These are phyloP conservation scores for Parazoanthus darwini DNA, from an alignment of 92 coral and sea anemone genomes.

Conservation along the genomic window DNA sequence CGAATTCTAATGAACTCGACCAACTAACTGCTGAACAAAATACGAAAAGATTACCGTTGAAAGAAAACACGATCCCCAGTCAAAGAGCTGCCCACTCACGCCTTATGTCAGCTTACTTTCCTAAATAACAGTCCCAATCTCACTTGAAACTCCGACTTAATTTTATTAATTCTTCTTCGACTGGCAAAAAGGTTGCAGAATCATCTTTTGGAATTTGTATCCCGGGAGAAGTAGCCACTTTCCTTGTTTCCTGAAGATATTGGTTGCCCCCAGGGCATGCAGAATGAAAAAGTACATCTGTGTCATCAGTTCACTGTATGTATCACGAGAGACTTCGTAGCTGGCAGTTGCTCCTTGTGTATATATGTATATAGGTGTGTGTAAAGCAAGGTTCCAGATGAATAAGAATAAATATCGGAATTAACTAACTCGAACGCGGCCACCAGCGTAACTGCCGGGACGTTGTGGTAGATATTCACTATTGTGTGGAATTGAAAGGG, in stretches of 20 bases:
- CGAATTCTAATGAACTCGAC: conserved; percentile 17
- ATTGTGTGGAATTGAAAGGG: no score
- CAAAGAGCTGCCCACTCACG: conserved; percentile 61
- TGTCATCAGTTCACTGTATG: neutral
- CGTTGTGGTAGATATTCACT: no score
- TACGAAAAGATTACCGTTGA: conserved; percentile 32
- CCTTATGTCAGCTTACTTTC: conserved; percentile 96
- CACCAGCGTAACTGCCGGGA: no score
- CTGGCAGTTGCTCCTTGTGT: neutral
- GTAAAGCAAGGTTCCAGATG: neutral
- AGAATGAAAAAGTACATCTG: neutral
- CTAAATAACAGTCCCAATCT: conserved; percentile 21
- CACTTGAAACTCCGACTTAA: neutral
- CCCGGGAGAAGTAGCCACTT: neutral
- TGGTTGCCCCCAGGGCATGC: neutral
- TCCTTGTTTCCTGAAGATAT: neutral
- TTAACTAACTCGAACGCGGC: neutral
- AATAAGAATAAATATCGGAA: neutral
- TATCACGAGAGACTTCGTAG: neutral
- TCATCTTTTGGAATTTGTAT: neutral
- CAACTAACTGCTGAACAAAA: conserved; percentile 18
- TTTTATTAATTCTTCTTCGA: no score
- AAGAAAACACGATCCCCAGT: conserved; percentile 31
- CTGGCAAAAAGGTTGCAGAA: neutral
- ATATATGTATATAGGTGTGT: neutral